A percentile compares a stretch with the other conserved stretches of the same genome.
phyloP scores from a whole-genome alignment of 2,888 invertebrate genomes.

The Hemicrepidius hirtus region DNA sequence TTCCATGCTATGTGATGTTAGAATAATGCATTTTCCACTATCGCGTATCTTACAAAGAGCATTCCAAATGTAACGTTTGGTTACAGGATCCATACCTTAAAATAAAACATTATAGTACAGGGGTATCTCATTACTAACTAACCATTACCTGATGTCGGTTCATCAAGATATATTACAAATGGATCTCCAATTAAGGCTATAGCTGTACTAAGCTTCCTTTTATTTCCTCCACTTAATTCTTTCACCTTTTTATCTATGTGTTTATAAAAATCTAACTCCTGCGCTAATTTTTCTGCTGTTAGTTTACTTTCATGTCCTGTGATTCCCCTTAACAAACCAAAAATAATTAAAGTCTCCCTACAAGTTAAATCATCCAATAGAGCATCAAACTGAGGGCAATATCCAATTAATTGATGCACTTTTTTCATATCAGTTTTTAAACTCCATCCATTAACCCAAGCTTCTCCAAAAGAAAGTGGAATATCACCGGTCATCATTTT shows the following conservation, averaged over 20 bases:
- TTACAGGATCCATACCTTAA: constrained; percentile 86
- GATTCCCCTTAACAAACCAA: constrained; percentile 73
- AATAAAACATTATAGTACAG: background rate
- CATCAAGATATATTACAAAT: constrained; percentile 73
- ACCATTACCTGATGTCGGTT: constrained; percentile 77
- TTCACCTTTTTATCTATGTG: constrained; percentile 72
- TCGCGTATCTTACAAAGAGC: constrained; percentile 81
- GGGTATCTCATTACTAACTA: too few species aligned
- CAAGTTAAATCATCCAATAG: constrained; percentile 75
- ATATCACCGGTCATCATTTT: constrained; percentile 91
- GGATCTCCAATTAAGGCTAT: constrained; percentile 75
- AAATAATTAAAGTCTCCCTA: constrained; percentile 74
- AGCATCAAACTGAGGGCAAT: constrained; percentile 77
- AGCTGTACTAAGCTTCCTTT: constrained; percentile 75
- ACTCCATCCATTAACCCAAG: constrained; percentile 75
- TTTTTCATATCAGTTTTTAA: constrained; percentile 73
- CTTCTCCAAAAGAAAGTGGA: constrained; percentile 80
- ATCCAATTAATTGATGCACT: constrained; percentile 77
- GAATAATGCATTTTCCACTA: constrained; percentile 83
- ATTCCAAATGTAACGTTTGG: constrained; percentile 88
- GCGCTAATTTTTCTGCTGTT: constrained; percentile 68
- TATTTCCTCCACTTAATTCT: constrained; percentile 75
- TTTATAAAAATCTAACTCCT: constrained; percentile 70
- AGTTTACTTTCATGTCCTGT: constrained; percentile 62
- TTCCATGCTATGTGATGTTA: constrained; percentile 93